Base-by-base conservation (phyloP, 2,888 invertebrate species). In the Stegophylla sp. region DNA sequence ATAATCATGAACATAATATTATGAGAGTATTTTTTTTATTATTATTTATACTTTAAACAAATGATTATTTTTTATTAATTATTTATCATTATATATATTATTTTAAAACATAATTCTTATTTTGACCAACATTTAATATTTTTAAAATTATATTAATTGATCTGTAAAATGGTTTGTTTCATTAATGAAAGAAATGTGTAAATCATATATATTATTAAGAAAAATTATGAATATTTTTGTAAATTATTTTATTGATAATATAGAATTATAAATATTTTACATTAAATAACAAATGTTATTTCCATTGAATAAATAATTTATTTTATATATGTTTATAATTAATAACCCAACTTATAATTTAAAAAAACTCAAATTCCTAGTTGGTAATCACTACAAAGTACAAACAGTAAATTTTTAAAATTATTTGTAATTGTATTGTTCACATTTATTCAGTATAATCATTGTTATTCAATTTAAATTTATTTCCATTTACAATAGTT, bases 211-310 rank as follows among this genome's bases (percentile, higher is more conserved):
- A 63, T 28, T 48, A 74, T 10, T 48, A 28, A 15, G 26, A 12
- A 13, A 59, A 13, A 26, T 59, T 26, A 28, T 12, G 28, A 48
- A 48, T 74, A 63, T 74, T 63, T 74, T 63, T 74, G 48, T 74
- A 63, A 74, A 63, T n/a, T 13, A 20, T 34, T 5, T 34, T 26
- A 45, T 61, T 48, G 1, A 63, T n/a, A 51, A 48, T 34, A 43
- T 20, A 4, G 10, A 20, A 20, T 64, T 20, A 5, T 5, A 34
- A 12, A 64, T 64, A 13, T 64, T 20, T 64, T 3, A 12, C 10
- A 3, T 64, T 41, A 7, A 17, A 9, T 28, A 15, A 17, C n/a
- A 56, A 20, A 23, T 56, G 1, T n/a, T 64, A 43, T 41, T 64
- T 2, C n/a, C 3, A 28, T 56, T 7, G 13, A 64, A n/a, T 3